These are phyloP conservation scores for Muricea muricata DNA, from an alignment of 92 coral and sea anemone genomes.

Conservation along the genomic window DNA sequence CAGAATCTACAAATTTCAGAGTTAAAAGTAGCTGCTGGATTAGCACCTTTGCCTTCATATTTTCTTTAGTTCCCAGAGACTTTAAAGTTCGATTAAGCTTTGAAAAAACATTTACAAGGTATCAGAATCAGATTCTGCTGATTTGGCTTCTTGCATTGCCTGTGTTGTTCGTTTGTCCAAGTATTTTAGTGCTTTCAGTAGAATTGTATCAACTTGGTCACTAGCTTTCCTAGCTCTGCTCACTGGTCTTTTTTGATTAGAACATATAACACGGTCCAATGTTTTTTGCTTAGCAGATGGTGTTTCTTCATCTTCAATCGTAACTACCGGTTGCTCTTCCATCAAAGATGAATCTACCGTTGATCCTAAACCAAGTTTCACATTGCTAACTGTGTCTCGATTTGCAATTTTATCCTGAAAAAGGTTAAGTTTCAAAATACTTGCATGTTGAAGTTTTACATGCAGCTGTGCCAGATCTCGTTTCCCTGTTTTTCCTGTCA, in stretches of 20 bases:
- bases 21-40: constrained; percentile 1
- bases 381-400: not conserved
- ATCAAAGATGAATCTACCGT: not conserved
- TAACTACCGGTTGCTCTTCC: not conserved
- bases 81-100: not conserved
- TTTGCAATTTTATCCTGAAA: constrained; percentile 13
- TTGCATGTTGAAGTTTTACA: not conserved
- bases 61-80: not conserved
- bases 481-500: constrained; percentile 13
- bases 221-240: not conserved
- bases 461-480: constrained; percentile 23
- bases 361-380: not conserved
- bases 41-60: not conserved
- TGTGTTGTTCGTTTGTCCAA: constrained; percentile 4
- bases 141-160: not conserved
- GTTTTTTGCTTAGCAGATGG: not conserved
- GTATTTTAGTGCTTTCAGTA: constrained; percentile 9
- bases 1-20: constrained; percentile 1
- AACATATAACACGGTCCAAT: not conserved
- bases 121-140: not conserved
- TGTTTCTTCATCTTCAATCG: not conserved
- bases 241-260: constrained; percentile 2
- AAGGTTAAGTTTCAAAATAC: not conserved
- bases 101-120: not conserved
- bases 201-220: constrained; percentile 15